Percentiles rank a stretch among this genome's conserved stretches.
Conservation (phyloP, 2,113 vertebrate species). For the Pelmatolapia mariae region DNA sequence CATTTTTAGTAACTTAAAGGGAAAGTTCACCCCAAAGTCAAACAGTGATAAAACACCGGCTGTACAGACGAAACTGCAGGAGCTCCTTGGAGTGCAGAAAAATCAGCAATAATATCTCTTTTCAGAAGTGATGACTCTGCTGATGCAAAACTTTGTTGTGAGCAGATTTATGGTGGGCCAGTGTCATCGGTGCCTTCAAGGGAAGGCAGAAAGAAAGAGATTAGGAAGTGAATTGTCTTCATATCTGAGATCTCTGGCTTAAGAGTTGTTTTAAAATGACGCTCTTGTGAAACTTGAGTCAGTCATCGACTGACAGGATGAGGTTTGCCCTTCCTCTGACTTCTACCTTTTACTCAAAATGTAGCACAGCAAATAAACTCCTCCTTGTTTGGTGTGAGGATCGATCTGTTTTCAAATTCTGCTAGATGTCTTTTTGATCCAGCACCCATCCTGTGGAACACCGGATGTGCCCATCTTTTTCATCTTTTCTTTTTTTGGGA, state of each 20-base stretch:
- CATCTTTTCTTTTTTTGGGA: not conserved
- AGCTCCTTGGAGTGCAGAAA: not conserved
- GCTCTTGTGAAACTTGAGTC: not conserved
- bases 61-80: rapidly evolving
- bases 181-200: not conserved
- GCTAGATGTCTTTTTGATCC: not conserved
- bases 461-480: not conserved
- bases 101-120: not conserved
- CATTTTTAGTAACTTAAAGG: not conserved
- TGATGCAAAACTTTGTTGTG: not conserved
- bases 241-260: not conserved
- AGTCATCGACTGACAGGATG: not conserved
- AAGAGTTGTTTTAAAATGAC: not conserved
- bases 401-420: not conserved
- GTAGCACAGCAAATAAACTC: not conserved
- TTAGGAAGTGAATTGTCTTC: not conserved
- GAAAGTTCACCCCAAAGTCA: not conserved
- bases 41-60: not conserved
- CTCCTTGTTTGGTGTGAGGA: not conserved
- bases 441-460: not conserved
- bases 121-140: not conserved
- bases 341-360: not conserved
- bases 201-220: not conserved
- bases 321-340: not conserved
- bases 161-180: not conserved